phyloP scores from a whole-genome alignment of 2,113 vertebrate genomes.

The Collichthys lucidus region DNA sequence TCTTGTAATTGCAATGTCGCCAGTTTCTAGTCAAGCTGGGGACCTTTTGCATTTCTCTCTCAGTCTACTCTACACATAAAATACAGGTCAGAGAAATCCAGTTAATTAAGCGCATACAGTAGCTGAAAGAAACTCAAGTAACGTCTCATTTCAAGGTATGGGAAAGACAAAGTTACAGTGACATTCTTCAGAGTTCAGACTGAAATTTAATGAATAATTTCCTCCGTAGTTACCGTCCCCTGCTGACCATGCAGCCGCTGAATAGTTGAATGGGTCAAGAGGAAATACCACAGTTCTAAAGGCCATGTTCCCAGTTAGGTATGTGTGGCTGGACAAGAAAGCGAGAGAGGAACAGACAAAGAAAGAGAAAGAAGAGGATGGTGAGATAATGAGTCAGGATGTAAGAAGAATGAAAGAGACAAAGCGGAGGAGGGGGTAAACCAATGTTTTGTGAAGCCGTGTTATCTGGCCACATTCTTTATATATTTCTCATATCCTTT shows the following conservation, averaged over 20 bases:
- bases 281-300: slow-evolving; percentile 55
- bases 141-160: neutral
- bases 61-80: neutral
- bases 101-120: neutral
- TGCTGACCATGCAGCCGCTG: slow-evolving; percentile 26
- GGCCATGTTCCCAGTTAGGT: slow-evolving; percentile 45
- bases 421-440: slow-evolving; percentile 12
- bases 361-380: slow-evolving; percentile 11
- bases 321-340: slow-evolving; percentile 35
- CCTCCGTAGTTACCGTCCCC: slow-evolving; percentile 25
- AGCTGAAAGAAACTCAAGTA: neutral
- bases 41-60: neutral
- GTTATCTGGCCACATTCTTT: slow-evolving; percentile 60
- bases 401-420: slow-evolving; percentile 22
- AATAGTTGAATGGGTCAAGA: slow-evolving; percentile 49
- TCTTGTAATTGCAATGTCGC: neutral
- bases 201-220: slow-evolving; percentile 40
- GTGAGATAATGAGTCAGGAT: slow-evolving; percentile 31
- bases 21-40: neutral
- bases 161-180: slow-evolving; percentile 8
- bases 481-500: slow-evolving; percentile 60
- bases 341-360: slow-evolving; percentile 20
- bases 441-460: slow-evolving; percentile 23
- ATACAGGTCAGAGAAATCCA: neutral
- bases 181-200: slow-evolving; percentile 18